These are phyloP conservation scores for Xestia sexstrigata DNA, from an alignment of 2,888 invertebrate genomes.

Conservation along the genomic window DNA sequence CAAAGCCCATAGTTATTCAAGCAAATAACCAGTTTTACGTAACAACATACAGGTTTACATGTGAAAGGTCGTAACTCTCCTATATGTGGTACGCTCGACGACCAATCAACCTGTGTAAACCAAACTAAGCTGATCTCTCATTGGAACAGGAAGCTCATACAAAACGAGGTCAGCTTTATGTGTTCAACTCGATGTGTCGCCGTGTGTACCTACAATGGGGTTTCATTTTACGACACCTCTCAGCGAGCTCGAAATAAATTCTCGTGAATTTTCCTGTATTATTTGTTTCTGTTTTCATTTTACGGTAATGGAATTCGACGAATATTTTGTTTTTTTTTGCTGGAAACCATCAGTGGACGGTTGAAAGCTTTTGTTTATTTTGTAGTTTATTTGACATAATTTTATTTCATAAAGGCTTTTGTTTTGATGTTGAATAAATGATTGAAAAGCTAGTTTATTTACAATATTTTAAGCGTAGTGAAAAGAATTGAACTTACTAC, in stretches of 20 bases:
- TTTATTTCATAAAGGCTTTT: background rate
- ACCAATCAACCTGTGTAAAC: too few relatives aligned
- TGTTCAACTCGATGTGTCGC: too few relatives aligned
- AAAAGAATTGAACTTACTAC: background rate
- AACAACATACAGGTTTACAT: constrained; percentile 39
- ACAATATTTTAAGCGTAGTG: background rate
- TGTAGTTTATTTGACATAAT: background rate
- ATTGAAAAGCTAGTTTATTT: background rate
- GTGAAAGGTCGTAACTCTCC: constrained; percentile 51
- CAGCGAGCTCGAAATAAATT: constrained; percentile 26
- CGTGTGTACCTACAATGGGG: background rate
- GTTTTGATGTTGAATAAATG: background rate
- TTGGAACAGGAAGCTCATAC: too few relatives aligned
- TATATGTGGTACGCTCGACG: background rate
- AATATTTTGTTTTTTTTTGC: constrained; percentile 7
- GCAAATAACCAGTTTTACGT: constrained; percentile 37
- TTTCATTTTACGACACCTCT: constrained; percentile 37
- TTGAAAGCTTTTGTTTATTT: constrained; percentile 10
- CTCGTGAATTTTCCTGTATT: constrained; percentile 37
- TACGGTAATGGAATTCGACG: constrained; percentile 3
- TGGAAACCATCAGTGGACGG: constrained; percentile 5
- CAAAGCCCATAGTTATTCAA: constrained; percentile 30
- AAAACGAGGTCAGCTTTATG: too few relatives aligned
- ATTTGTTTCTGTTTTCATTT: constrained; percentile 27
- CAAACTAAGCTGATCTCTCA: too few relatives aligned